Evolutionary conservation across 2,797 vertebrate genomes (phyloP).

Genomic region (Liasis olivaceus): DNA sequence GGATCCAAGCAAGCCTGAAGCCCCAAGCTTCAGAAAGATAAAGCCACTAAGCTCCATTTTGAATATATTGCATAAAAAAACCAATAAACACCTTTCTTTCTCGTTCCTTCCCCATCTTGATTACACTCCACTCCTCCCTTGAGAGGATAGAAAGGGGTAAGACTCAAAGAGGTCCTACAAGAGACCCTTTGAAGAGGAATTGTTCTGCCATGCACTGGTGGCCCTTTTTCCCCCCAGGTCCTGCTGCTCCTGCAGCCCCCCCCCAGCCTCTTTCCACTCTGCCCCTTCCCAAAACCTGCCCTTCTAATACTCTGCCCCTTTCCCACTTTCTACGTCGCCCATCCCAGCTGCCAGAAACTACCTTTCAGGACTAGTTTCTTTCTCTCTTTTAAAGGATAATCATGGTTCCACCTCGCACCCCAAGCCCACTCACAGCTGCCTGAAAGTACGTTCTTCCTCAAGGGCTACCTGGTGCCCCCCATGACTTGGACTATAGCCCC

Average conservation of each 20-base stretch:
- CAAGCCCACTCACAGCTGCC: neutral
- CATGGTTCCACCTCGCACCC: neutral
- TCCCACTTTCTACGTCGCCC: neutral
- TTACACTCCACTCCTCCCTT: neutral
- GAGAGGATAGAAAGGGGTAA: neutral
- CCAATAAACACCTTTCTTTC: neutral
- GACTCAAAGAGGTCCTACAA: neutral
- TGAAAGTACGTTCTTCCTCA: neutral
- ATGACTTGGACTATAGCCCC: neutral
- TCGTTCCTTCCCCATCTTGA: neutral
- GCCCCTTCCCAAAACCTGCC: neutral
- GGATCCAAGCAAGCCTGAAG: neutral
- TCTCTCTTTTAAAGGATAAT: constrained; percentile 21
- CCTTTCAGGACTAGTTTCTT: neutral
- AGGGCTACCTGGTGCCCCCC: neutral
- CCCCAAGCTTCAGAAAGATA: neutral
- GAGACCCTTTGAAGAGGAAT: neutral
- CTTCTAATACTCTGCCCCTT: neutral
- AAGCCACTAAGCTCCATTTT: neutral
- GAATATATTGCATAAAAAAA: neutral
- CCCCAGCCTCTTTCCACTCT: neutral
- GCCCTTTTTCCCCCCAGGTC: neutral
- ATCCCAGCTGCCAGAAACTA: neutral
- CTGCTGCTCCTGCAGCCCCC: neutral
- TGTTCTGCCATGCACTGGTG: neutral